Base-by-base conservation (phyloP, 2,888 invertebrate genomes). In the Mongoloraphidia duomilia region DNA sequence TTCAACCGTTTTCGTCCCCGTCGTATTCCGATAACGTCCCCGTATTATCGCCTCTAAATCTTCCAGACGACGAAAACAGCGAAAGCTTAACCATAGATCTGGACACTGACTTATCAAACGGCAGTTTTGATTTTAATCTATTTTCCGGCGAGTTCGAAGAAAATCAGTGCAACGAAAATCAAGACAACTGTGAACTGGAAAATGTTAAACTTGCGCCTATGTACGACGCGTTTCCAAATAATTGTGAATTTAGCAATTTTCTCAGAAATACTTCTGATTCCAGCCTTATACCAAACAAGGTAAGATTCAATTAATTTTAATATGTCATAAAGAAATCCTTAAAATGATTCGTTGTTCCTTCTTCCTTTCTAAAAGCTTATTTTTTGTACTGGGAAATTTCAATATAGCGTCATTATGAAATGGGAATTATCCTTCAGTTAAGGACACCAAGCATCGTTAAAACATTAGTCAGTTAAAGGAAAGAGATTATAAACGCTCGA, bases 201-300 rank as follows among this genome's bases (percentile, higher is more conserved):
- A 39, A 39, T 37, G 40, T 49, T 9, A 52, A 45, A 36, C 52
- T 65, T 8, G 64, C 65, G 10, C 6, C 26, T 1, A 59, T 17
- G 17, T 9, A 11, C 44, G 34, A 33, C 44, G n/a, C 33, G 41
- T 3, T 34, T 51, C 26, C 26, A 26, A 26, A 26, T 6, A 26
- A 26, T 26, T 26, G 26, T 26, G 65, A 65, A 44, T 66, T 67
- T 50, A 63, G 60, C 41, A 60, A 58, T 41, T 65, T 63, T 51
- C 51, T 67, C 8, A 53, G 66, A 44, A 59, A 49, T 40, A 54
- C 58, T 2, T 58, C 63, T 6, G 26, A 26, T 6, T 6, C 26
- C 26, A 26, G 26, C 6, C 26, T 26, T 6, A 26, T 26, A 26
- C 26, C 26, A 6, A 26, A 26, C 26, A 26, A 26, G 26, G 26